Evolutionary conservation across 2,113 vertebrate genomes (phyloP).

Genomic region (Mobula hypostoma): DNA sequence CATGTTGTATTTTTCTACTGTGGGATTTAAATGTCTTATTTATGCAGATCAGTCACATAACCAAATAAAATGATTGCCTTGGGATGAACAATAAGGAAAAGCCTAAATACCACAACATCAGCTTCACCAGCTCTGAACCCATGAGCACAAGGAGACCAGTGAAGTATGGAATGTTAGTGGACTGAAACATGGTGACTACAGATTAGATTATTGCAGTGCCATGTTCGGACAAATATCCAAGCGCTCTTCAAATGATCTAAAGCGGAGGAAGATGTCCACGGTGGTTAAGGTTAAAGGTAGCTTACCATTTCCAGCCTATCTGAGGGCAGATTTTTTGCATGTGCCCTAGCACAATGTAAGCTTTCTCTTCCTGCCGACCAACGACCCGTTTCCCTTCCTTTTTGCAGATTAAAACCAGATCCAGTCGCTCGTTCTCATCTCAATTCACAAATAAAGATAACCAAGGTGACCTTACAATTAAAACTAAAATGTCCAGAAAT

Average conservation of each 20-base stretch:
- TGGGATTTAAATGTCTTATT: not conserved
- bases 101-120: not conserved
- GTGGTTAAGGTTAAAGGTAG: not conserved
- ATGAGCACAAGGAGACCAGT: not conserved
- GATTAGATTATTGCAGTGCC: not conserved
- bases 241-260: not conserved
- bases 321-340: not conserved
- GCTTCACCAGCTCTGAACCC: not conserved
- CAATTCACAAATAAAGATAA: not conserved
- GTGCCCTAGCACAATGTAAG: not conserved
- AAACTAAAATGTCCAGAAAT: not conserved
- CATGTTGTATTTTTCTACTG: not conserved
- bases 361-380: not conserved
- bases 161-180: not conserved
- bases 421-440: not conserved
- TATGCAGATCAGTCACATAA: not conserved
- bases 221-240: not conserved
- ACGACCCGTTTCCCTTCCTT: not conserved
- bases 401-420: not conserved
- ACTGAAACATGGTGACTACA: not conserved
- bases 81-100: not conserved
- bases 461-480: not conserved
- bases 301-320: not conserved
- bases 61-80: conserved; percentile 18
- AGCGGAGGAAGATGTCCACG: not conserved